Conservation (phyloP, 37 sponge, comb jelly and placozoan genomes). For the Diacarnus erythraeanus region DNA sequence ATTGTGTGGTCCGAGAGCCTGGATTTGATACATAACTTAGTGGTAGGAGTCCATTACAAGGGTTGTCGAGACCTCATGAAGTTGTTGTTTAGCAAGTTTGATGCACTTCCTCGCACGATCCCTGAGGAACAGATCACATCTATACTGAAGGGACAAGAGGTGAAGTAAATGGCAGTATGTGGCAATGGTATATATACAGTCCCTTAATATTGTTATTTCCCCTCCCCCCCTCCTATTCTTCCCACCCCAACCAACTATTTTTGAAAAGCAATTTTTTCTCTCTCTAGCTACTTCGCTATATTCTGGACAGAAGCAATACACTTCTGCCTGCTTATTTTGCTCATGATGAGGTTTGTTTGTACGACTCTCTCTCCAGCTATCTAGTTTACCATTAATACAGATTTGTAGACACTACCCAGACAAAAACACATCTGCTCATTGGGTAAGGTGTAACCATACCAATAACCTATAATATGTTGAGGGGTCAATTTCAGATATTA, state of each 20-base stretch:
- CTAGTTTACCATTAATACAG: slow-evolving; percentile 4
- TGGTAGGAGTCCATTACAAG: slow-evolving; percentile 61
- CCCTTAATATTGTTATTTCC: too few species aligned
- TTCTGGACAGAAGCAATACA: slow-evolving; percentile 74
- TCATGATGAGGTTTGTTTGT: slow-evolving; percentile 64
- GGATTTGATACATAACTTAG: slow-evolving; percentile 5
- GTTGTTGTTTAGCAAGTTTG: slow-evolving; percentile 49
- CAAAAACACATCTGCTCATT: slow-evolving; percentile 45
- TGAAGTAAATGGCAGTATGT: background rate
- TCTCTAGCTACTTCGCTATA: slow-evolving; percentile 74
- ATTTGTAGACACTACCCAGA: slow-evolving; percentile 49
- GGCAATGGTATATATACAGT: too few species aligned
- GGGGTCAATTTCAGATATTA: background rate
- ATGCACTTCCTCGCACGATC: slow-evolving; percentile 43
- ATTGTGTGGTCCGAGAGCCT: slow-evolving; percentile 60
- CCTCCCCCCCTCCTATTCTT: background rate
- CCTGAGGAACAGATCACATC: slow-evolving; percentile 37
- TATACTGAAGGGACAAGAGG: slow-evolving; percentile 47
- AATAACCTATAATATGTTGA: background rate
- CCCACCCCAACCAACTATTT: too few species aligned
- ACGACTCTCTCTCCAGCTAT: background rate
- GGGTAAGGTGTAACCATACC: slow-evolving; percentile 17
- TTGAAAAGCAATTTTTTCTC: too few species aligned
- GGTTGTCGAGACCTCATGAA: slow-evolving; percentile 69
- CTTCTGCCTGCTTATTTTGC: slow-evolving; percentile 84